phyloP scores from a whole-genome alignment of 2,888 invertebrate species.

The Homarus gammarus region DNA sequence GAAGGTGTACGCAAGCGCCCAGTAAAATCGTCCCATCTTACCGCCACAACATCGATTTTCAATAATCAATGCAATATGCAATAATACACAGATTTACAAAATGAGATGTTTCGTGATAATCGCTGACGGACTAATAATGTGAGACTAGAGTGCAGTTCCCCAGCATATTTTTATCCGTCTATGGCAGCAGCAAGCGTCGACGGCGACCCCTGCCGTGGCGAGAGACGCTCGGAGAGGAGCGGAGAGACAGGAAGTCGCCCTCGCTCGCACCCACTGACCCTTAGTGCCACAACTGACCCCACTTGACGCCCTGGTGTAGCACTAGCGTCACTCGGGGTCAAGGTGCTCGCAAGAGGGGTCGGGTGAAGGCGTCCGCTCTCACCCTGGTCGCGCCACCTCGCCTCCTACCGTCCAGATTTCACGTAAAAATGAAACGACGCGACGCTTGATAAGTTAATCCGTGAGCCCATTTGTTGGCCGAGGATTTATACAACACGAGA shows the following conservation, averaged over 20 bases:
- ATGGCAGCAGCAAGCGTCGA: neutral
- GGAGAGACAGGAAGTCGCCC: conserved; percentile 4
- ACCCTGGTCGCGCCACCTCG: neutral
- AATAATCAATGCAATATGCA: conserved; percentile 66
- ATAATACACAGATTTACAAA: conserved; percentile 63
- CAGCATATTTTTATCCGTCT: neutral
- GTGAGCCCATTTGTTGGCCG: conserved; percentile 28
- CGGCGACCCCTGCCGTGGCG: neutral
- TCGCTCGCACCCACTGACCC: conserved; percentile 34
- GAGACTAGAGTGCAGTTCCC: conserved; percentile 20
- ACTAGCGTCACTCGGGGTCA: conserved; percentile 21
- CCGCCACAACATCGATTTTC: conserved; percentile 58
- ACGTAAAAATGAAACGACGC: neutral
- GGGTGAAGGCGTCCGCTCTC: neutral
- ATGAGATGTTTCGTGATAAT: conserved; percentile 66
- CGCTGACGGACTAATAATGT: conserved; percentile 46
- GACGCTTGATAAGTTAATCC: conserved; percentile 39
- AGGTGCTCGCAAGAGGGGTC: neutral
- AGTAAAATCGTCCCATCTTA: conserved; percentile 12
- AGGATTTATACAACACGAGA: conserved; percentile 40
- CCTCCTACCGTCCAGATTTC: neutral
- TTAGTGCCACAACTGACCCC: conserved; percentile 32
- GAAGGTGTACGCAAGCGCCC: conserved; percentile 20
- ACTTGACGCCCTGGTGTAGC: conserved; percentile 10
- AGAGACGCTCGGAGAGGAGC: neutral